phyloP scores from a whole-genome alignment of 2,113 vertebrate genomes.

The Cottus gobio region DNA sequence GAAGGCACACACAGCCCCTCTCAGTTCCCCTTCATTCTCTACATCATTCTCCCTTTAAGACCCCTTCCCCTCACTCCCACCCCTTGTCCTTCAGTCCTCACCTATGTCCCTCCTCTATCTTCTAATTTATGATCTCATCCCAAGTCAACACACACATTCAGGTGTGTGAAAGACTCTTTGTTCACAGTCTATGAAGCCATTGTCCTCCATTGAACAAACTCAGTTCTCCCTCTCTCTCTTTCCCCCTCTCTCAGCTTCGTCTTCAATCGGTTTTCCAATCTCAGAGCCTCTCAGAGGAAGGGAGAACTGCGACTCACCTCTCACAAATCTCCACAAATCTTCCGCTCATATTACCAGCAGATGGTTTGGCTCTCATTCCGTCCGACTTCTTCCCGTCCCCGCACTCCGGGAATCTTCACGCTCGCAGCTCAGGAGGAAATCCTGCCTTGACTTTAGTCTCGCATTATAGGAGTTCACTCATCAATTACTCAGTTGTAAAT shows the following conservation, averaged over 20 bases:
- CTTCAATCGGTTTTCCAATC: conserved; percentile 53
- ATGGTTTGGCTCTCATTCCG: conserved; percentile 56
- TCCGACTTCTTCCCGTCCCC: conserved; percentile 18
- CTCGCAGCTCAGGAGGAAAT: conserved; percentile 65
- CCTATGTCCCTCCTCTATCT: conserved; percentile 37
- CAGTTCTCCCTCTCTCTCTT: conserved; percentile 11
- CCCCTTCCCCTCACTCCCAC: background rate
- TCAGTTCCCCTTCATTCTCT: conserved; percentile 1
- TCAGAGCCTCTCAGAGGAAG: conserved; percentile 37
- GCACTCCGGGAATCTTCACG: conserved; percentile 43
- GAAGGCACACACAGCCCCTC: conserved; percentile 50
- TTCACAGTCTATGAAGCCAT: conserved; percentile 68
- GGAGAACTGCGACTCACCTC: conserved; percentile 72
- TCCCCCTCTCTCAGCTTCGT: conserved; percentile 26
- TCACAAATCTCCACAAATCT: conserved; percentile 63
- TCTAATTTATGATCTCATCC: conserved; percentile 64
- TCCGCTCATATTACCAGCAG: conserved; percentile 58
- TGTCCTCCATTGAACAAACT: conserved; percentile 59
- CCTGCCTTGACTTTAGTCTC: conserved; percentile 56
- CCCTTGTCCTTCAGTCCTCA: conserved; percentile 54
- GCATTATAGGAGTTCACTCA: conserved; percentile 57
- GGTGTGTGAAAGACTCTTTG: conserved; percentile 74
- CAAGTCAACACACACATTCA: conserved; percentile 47
- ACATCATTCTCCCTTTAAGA: conserved; percentile 26
- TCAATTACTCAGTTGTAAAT: conserved; percentile 76